Percentiles rank a stretch among this genome's conserved stretches.
phyloP scores from a whole-genome alignment of 2,113 vertebrate species.

The Columba livia region DNA sequence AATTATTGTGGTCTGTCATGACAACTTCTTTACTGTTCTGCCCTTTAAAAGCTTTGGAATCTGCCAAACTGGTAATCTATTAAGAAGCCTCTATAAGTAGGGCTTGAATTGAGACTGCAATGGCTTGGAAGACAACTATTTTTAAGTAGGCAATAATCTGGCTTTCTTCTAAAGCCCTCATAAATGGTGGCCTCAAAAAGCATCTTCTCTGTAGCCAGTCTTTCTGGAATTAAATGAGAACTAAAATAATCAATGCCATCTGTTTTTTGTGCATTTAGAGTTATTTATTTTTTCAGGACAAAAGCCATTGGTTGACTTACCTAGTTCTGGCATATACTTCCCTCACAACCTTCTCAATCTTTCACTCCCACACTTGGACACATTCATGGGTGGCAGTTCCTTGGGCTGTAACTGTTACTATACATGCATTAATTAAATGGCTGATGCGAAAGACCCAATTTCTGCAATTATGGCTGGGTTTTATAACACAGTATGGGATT shows the following conservation, averaged over 20 bases:
- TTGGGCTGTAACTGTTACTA: not conserved
- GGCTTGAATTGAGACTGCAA: slow-evolving; percentile 21
- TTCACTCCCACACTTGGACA: too few species aligned
- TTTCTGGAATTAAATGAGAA: not conserved
- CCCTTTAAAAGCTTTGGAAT: not conserved
- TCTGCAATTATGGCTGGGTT: not conserved
- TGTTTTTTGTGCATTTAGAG: not conserved
- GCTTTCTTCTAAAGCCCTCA: not conserved
- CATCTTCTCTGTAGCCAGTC: not conserved
- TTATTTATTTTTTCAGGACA: not conserved
- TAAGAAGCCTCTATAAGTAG: slow-evolving; percentile 12
- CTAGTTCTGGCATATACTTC: not conserved
- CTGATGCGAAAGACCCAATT: not conserved
- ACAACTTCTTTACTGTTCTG: not conserved
- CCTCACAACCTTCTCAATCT: not conserved
- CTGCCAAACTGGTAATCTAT: not conserved
- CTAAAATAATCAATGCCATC: not conserved
- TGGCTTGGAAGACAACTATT: not conserved
- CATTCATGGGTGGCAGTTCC: not conserved
- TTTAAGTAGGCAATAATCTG: slow-evolving; percentile 34
- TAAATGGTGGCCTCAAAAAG: not conserved
- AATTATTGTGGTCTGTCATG: not conserved
- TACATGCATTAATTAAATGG: not conserved
- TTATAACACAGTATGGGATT: not conserved
- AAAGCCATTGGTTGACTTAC: not conserved